Evolutionary conservation across 2,797 vertebrate genomes (phyloP).

Genomic region (Sebastes taczanowskii): DNA sequence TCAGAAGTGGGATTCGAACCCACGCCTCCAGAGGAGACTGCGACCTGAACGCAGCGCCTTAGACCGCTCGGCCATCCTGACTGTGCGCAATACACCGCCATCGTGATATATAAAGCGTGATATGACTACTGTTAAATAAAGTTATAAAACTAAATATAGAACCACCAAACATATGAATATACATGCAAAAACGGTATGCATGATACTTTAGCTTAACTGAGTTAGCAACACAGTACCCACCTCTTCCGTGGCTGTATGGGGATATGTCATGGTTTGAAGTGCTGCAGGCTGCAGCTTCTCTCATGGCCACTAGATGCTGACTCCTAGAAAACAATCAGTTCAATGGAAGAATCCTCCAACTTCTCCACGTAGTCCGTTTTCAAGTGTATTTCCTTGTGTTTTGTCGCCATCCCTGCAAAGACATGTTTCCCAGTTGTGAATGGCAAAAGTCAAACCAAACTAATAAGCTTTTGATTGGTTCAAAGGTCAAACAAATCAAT

Average conservation of each 20-base stretch:
- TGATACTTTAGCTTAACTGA: background rate
- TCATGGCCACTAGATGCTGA: conserved; percentile 2
- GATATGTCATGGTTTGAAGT: no score
- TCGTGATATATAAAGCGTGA: no score
- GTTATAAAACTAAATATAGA: no score
- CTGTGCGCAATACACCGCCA: accelerated
- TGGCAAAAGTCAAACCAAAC: background rate
- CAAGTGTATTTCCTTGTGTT: background rate
- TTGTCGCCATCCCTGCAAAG: no score
- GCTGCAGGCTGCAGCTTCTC: background rate
- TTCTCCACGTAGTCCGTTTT: background rate
- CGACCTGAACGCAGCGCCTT: conserved; percentile 56
- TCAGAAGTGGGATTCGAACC: conserved; percentile 56
- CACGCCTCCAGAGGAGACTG: conserved; percentile 49
- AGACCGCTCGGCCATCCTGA: conserved; percentile 58
- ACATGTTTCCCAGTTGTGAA: background rate
- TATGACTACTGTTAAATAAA: background rate
- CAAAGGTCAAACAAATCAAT: background rate
- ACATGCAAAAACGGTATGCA: background rate
- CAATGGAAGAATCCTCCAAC: background rate
- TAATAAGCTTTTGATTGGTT: background rate
- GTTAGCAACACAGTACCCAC: background rate
- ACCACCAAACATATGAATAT: background rate
- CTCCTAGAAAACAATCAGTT: background rate
- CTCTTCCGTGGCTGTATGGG: background rate